A percentile compares a stretch with the other conserved stretches of the same genome.
Conservation (phyloP, 2,797 vertebrate species). For the Chelidonichthys spinosus region DNA sequence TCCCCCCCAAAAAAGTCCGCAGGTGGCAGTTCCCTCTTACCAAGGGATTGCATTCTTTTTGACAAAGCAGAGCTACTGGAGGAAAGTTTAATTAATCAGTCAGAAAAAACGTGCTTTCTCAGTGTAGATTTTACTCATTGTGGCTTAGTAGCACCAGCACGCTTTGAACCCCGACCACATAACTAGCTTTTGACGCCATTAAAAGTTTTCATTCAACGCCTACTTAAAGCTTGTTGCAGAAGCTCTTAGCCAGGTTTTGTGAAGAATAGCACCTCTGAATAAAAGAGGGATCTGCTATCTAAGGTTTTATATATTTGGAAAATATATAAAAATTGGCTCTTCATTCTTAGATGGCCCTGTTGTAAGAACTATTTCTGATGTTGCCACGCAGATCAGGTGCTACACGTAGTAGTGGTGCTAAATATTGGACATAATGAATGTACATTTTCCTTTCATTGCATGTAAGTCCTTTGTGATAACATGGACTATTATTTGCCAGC, state of each 20-base stretch:
- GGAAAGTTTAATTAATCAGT: conserved; percentile 13
- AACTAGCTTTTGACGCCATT: conserved; percentile 5
- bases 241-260: conserved; percentile 48
- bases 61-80: conserved; percentile 41
- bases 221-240: conserved; percentile 44
- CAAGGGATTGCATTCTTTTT: conserved; percentile 51
- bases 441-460: background rate
- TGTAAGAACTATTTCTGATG: conserved; percentile 9
- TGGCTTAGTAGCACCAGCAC: background rate
- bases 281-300: conserved; percentile 32
- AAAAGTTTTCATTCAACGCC: conserved; percentile 28
- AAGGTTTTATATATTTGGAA: conserved; percentile 42
- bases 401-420: background rate
- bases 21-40: conserved; percentile 59
- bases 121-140: conserved; percentile 8
- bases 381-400: background rate
- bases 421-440: background rate
- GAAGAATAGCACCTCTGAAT: conserved; percentile 32
- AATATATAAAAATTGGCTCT: conserved; percentile 28
- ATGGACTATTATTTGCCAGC: background rate
- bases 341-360: background rate
- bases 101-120: conserved; percentile 22
- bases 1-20: conserved; percentile 56
- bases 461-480: background rate
- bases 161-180: conserved; percentile 23